phyloP scores from a whole-genome alignment of 2,797 vertebrate genomes.

The Florisuga fusca region DNA sequence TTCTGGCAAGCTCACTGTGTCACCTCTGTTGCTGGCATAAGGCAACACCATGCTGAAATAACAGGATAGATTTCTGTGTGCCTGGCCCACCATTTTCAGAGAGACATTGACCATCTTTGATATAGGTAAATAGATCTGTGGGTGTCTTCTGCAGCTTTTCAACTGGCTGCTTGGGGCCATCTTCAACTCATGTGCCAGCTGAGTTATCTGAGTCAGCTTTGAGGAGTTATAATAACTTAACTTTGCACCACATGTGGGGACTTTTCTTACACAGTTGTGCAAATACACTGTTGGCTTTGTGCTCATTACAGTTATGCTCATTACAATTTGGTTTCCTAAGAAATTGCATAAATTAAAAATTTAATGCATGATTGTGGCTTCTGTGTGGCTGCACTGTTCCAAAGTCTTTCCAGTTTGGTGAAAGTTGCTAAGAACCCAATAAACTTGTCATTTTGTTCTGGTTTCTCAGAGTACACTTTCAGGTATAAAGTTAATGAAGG shows the following conservation, averaged over 20 bases:
- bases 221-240: neutral
- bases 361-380: neutral
- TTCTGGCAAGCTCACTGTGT: neutral
- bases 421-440: neutral
- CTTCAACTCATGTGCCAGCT: neutral
- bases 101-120: neutral
- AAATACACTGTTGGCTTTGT: neutral
- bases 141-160: neutral
- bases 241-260: neutral
- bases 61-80: neutral
- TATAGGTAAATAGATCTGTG: neutral
- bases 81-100: neutral
- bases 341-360: neutral
- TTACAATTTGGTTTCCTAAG: neutral
- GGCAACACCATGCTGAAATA: neutral
- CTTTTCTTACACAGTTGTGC: neutral
- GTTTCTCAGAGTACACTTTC: constrained; percentile 88
- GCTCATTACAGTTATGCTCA: neutral
- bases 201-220: neutral
- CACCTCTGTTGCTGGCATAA: neutral
- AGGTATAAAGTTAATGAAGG: constrained; percentile 83
- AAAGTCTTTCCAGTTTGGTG: neutral
- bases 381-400: neutral
- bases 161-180: neutral
- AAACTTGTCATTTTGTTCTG: constrained; percentile 26